phyloP scores from a whole-genome alignment of 2,113 vertebrate species.

The Ornithorhynchus anatinus region DNA sequence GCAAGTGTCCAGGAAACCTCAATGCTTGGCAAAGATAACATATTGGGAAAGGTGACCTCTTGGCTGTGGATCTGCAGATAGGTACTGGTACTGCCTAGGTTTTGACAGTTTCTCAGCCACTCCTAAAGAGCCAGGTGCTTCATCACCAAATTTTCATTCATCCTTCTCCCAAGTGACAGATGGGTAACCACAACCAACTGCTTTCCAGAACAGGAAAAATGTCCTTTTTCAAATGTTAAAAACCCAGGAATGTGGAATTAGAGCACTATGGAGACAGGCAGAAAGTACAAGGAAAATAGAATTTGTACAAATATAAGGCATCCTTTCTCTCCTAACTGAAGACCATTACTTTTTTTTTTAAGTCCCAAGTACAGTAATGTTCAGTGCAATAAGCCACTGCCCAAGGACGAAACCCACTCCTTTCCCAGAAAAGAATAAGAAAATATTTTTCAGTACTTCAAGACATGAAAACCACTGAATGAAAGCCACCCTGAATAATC shows the following conservation, averaged over 20 bases:
- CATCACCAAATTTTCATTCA: neutral
- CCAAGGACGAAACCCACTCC: constrained; percentile 38
- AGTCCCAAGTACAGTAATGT: constrained; percentile 36
- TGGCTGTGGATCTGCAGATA: neutral
- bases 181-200: constrained; percentile 19
- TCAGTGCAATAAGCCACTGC: constrained; percentile 39
- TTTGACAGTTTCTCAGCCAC: constrained; percentile 25
- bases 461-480: constrained; percentile 38
- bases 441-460: constrained; percentile 31
- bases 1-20: neutral
- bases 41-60: neutral
- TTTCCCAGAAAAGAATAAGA: constrained; percentile 42
- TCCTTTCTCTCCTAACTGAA: constrained; percentile 57
- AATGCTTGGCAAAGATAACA: constrained; percentile 1
- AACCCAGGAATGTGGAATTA: constrained; percentile 11
- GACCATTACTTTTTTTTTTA: constrained; percentile 56
- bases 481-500: constrained; percentile 54
- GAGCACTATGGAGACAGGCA: constrained; percentile 55
- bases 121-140: constrained; percentile 11
- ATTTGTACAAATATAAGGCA: constrained; percentile 76
- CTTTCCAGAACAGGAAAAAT: constrained; percentile 28
- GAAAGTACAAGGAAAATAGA: constrained; percentile 74
- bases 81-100: constrained; percentile 27
- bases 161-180: constrained; percentile 9
- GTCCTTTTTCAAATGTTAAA: constrained; percentile 27